A percentile compares a stretch with the other conserved stretches of the same genome.
phyloP scores from a whole-genome alignment of 2,113 vertebrate species.

The Amphiprion percula region DNA sequence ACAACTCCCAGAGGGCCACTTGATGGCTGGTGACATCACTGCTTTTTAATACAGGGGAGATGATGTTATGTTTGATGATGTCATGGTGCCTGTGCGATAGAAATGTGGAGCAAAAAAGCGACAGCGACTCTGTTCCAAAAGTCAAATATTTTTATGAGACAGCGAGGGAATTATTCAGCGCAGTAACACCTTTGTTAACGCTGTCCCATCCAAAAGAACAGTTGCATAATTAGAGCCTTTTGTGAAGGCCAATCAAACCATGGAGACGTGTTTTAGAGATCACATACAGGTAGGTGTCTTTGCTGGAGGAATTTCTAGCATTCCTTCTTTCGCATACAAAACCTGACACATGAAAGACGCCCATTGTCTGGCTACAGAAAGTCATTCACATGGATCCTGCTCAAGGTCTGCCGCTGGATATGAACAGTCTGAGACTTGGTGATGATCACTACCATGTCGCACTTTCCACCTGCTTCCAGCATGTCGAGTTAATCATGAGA shows the following conservation, averaged over 20 bases:
- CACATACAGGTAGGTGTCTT: neutral
- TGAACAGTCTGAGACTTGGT: constrained; percentile 31
- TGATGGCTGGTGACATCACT: constrained; percentile 75
- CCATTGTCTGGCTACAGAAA: constrained; percentile 5
- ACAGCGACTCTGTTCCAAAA: constrained; percentile 16
- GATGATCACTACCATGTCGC: constrained; percentile 47
- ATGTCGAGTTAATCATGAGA: constrained; percentile 66
- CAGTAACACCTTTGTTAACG: constrained; percentile 3
- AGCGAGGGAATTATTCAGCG: constrained; percentile 11
- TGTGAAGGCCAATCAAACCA: constrained; percentile 26
- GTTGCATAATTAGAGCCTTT: neutral
- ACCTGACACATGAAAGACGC: neutral
- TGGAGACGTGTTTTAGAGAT: neutral
- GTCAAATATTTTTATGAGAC: constrained; percentile 34
- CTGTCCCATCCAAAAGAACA: neutral
- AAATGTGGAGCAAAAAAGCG: constrained; percentile 23
- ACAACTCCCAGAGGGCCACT: constrained; percentile 63
- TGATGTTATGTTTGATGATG: constrained; percentile 69
- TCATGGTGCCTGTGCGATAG: constrained; percentile 56
- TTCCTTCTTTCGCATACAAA: neutral
- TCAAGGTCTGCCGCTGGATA: constrained; percentile 26
- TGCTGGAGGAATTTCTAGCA: neutral
- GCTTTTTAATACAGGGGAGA: constrained; percentile 54
- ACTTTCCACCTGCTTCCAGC: constrained; percentile 30
- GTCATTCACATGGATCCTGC: neutral